These are phyloP conservation scores for Psilopogon haemacephalus DNA, from an alignment of 2,113 vertebrate genomes.

Conservation along the genomic window DNA sequence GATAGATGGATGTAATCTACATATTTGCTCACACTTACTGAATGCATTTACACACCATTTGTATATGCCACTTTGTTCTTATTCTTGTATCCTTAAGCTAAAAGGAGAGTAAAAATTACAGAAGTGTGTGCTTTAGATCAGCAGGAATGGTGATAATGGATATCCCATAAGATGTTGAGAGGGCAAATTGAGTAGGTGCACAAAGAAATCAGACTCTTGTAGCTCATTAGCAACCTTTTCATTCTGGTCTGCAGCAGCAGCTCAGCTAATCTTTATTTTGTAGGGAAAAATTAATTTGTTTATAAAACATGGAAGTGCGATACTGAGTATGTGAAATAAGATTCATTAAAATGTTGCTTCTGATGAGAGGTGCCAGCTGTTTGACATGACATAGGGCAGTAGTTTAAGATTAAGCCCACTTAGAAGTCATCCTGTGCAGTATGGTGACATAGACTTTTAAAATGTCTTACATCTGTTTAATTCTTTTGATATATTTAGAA, in stretches of 20 bases:
- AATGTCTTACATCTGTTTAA: background rate
- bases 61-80: background rate
- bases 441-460: background rate
- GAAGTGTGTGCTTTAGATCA: background rate
- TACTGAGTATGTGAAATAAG: conserved; percentile 33
- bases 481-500: background rate
- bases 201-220: background rate
- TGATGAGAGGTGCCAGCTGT: conserved; percentile 42
- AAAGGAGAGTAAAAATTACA: background rate
- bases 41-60: background rate
- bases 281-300: conserved; percentile 55
- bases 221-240: background rate
- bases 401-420: background rate
- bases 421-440: background rate
- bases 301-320: conserved; percentile 50
- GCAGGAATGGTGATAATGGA: background rate
- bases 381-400: conserved; percentile 17
- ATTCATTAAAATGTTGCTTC: conserved; percentile 34
- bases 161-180: background rate
- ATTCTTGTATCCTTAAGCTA: background rate
- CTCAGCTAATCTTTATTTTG: conserved; percentile 30
- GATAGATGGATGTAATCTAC: background rate
- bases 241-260: background rate
- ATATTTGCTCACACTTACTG: background rate
- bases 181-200: background rate